These are phyloP conservation scores for Littorina saxatilis DNA, from an alignment of 1,140 invertebrate genomes.

Conservation along the genomic window DNA sequence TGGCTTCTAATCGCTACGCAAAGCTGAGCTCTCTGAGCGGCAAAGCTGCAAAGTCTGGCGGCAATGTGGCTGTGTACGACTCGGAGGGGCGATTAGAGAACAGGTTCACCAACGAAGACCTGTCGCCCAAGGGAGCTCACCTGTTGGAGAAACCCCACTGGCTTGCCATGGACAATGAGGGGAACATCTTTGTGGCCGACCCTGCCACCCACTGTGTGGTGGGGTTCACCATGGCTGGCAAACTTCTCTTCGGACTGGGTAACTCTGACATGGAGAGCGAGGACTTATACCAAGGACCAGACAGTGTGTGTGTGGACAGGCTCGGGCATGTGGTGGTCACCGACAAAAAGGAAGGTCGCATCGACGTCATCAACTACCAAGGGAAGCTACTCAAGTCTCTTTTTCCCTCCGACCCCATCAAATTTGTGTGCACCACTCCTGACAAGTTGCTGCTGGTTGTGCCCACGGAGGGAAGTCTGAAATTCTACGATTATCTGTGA, in stretches of 20 bases:
- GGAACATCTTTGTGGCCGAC: constrained; percentile 63
- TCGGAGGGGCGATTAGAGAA: constrained; percentile 52
- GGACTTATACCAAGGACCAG: constrained; percentile 66
- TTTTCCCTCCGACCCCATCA: constrained; percentile 57
- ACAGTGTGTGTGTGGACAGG: constrained; percentile 60
- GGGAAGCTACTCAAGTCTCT: constrained; percentile 63
- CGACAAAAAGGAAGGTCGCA: constrained; percentile 64
- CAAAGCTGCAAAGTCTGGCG: constrained; percentile 63
- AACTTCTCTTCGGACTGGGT: constrained; percentile 66
- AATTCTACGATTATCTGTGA: constrained; percentile 63
- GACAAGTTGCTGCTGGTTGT: constrained; percentile 60
- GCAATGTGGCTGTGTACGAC: constrained; percentile 67
- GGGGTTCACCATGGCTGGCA: constrained; percentile 55
- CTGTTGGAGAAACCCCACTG: constrained; percentile 64
- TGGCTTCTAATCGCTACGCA: constrained; percentile 66
- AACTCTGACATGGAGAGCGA: constrained; percentile 66
- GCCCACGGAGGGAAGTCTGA: constrained; percentile 60
- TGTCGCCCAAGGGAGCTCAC: constrained; percentile 53
- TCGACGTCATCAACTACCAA: constrained; percentile 61
- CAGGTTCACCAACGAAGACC: constrained; percentile 67
- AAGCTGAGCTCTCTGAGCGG: constrained; percentile 47
- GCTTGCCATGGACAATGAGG: constrained; percentile 51
- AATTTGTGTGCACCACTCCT: constrained; percentile 59
- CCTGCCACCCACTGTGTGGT: constrained; percentile 62
- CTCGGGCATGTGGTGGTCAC: constrained; percentile 63